Evolutionary conservation across 2,888 invertebrate genomes (phyloP).

Genomic region (Miltochrista miniata): DNA sequence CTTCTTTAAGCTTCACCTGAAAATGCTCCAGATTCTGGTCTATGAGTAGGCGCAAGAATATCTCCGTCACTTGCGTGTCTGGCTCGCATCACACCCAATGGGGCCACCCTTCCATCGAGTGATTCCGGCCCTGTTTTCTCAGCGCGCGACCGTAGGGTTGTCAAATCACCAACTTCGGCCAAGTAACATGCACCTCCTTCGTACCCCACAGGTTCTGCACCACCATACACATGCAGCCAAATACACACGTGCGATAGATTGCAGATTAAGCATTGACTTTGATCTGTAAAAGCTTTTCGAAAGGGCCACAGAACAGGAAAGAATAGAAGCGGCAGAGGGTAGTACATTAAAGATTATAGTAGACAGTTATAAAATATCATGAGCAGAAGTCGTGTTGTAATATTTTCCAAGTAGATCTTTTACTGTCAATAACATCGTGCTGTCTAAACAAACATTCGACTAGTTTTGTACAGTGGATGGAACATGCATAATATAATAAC

Average conservation of each 20-base stretch:
- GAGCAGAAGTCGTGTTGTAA: too few relatives aligned
- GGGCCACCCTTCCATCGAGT: slow-evolving; percentile 9
- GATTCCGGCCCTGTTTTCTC: slow-evolving; percentile 7
- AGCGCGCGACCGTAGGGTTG: slow-evolving; percentile 19
- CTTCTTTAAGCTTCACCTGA: slow-evolving; percentile 53
- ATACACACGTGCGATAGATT: slow-evolving; percentile 19
- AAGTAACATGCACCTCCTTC: slow-evolving; percentile 62
- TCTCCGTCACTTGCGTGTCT: slow-evolving; percentile 73
- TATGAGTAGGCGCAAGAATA: slow-evolving; percentile 63
- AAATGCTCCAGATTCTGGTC: slow-evolving; percentile 74
- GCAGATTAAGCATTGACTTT: slow-evolving; percentile 23
- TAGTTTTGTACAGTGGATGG: too few relatives aligned
- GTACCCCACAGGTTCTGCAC: slow-evolving; percentile 66
- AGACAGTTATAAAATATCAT: not conserved
- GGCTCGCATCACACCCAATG: slow-evolving; percentile 39
- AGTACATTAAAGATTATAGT: not conserved
- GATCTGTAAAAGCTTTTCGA: slow-evolving; percentile 11
- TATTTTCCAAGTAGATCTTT: too few relatives aligned
- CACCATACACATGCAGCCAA: slow-evolving; percentile 22
- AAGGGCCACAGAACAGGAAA: slow-evolving; percentile 5
- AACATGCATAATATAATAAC: too few relatives aligned
- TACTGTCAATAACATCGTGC: too few relatives aligned
- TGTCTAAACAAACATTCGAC: too few relatives aligned
- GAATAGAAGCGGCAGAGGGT: not conserved
- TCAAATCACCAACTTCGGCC: slow-evolving; percentile 40